Percentiles rank a stretch among this genome's conserved stretches.
phyloP scores from a whole-genome alignment of 2,888 invertebrate genomes.

The Teleogryllus oceanicus region DNA sequence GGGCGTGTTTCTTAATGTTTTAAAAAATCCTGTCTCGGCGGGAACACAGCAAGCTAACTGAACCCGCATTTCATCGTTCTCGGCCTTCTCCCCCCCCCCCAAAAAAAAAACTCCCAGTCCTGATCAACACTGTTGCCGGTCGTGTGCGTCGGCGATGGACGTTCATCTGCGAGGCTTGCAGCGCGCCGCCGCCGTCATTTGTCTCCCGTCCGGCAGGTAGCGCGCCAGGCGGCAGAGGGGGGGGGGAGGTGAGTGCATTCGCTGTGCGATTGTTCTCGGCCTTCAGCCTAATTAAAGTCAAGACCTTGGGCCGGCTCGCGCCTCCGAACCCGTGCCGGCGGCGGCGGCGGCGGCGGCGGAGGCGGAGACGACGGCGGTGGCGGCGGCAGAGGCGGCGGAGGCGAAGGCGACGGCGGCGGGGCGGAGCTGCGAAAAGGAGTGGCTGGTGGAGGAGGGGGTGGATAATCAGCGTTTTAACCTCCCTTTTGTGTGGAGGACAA shows the following conservation, averaged over 20 bases:
- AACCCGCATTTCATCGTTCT: no score
- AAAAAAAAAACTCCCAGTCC: no score
- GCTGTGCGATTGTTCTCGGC: constrained; percentile 3
- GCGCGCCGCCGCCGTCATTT: neutral
- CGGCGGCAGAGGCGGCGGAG: neutral
- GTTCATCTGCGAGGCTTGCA: no score
- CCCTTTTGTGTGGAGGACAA: neutral
- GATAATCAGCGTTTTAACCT: constrained; percentile 9
- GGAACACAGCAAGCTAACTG: no score
- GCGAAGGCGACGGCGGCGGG: neutral
- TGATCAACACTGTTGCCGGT: no score
- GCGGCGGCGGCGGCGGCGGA: neutral
- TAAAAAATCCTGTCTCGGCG: no score
- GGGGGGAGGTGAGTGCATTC: neutral
- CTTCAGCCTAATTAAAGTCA: constrained; percentile 18
- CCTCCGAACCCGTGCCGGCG: neutral
- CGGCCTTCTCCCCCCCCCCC: no score
- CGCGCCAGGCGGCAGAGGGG: neutral
- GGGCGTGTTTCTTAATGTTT: no score
- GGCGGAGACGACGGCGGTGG: neutral
- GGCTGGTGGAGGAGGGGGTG: neutral
- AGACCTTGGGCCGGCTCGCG: neutral
- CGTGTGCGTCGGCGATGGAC: no score
- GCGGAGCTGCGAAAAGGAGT: neutral
- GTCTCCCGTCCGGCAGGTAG: constrained; percentile 18